Base-by-base conservation (phyloP, 2,113 vertebrate species). In the Cyanocitta stelleri region DNA sequence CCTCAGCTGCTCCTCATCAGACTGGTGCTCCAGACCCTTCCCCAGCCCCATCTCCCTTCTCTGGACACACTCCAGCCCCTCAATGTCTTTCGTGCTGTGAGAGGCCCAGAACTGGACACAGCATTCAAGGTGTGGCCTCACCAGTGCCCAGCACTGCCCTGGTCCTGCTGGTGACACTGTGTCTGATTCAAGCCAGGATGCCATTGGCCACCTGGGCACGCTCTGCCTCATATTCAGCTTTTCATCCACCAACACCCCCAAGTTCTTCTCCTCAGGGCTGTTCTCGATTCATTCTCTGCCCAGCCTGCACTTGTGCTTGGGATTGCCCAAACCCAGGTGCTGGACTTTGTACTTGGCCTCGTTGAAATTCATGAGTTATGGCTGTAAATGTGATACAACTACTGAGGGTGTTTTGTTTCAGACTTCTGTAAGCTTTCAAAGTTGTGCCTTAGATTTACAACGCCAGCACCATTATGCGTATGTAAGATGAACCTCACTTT, bases 51-150 rank as follows among this genome's bases (percentile, higher is more conserved):
- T 1, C 29, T 10, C 1, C 39, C 33, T 46, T 62, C 16, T 46
- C 39, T 78, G 39, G 19, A 62, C 29, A 6, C 0, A 0, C 2
- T 62, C 39, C 48, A 71, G 48, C n/a, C 10, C 23, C n/a, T 54
- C 55, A 23, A 7, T 29, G 15, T 3, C 39, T 9, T 78, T 54
- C 55, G 8, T 62, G 39, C 4, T 3, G 6, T n/a, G n/a, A 39
- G 32, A 2, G 19, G 3, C 39, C 39, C 39, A 69, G 39, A 78
- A 29, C 29, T 33, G 64, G 5, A 5, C 37, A 6, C n/a, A 27
- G 9, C 10, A 51, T 35, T 59, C 0, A 1, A 68, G 37, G 32
- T 76, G 62, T 13, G 35, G 30, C 30, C 37, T 33, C 26, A 30
- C 8, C 52, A 49, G 43, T 49, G 35, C 51, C 30, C 52, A 67